Evolutionary conservation across 2,888 invertebrate species (phyloP).

Genomic region (Hirudinaria manillensis): DNA sequence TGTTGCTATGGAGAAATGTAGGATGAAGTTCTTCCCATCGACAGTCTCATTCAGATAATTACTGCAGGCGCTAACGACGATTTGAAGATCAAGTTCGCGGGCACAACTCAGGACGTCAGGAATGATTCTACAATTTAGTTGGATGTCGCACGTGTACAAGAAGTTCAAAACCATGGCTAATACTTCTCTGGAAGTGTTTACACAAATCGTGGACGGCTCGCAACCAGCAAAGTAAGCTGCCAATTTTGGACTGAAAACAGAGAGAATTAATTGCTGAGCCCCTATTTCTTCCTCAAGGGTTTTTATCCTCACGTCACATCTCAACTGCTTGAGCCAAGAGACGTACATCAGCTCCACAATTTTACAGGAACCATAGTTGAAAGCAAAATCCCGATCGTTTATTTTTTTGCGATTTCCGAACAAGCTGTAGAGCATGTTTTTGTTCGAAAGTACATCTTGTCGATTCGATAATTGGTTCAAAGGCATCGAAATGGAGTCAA

Average conservation of each 20-base stretch:
- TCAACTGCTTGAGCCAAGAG: constrained; percentile 4
- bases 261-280: constrained; percentile 15
- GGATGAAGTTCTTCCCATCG: constrained; percentile 2
- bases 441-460: background rate
- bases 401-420: background rate
- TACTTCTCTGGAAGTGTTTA: constrained; percentile 2
- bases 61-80: background rate
- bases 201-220: too few relatives aligned
- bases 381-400: background rate
- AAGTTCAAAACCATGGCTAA: background rate
- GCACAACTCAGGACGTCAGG: background rate
- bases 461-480: too few relatives aligned
- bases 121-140: constrained; percentile 14
- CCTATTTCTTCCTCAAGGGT: background rate
- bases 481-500: too few relatives aligned
- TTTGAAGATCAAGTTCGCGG: constrained; percentile 10
- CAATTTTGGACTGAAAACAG: constrained; percentile 9
- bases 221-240: background rate
- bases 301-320: constrained; percentile 11
- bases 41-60: background rate
- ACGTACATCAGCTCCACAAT: constrained; percentile 4
- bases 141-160: constrained; percentile 18
- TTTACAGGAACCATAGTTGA: constrained; percentile 10
- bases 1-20: background rate
- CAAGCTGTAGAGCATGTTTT: background rate